These are phyloP conservation scores for Taenaris catops DNA, from an alignment of 2,888 invertebrate species.

Conservation along the genomic window DNA sequence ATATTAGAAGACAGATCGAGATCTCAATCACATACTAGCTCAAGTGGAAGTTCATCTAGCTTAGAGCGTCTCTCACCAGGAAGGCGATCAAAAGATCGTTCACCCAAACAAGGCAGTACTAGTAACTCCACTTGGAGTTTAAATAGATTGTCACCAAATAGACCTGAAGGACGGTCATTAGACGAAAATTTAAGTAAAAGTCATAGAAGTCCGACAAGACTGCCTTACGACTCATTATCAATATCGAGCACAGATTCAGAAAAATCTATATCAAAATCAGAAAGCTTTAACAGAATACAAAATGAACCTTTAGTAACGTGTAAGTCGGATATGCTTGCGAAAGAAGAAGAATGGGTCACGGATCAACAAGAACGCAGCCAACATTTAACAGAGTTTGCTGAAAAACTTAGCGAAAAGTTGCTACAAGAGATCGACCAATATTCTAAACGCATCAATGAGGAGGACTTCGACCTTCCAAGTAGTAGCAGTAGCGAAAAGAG, in stretches of 20 bases:
- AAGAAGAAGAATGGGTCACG: constrained; percentile 78
- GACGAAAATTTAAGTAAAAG: constrained; percentile 68
- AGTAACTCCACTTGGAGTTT: constrained; percentile 75
- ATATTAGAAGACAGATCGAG: constrained; percentile 69
- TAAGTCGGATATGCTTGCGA: constrained; percentile 68
- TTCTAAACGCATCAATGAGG: constrained; percentile 73
- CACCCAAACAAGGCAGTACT: constrained; percentile 70
- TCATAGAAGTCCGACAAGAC: constrained; percentile 67
- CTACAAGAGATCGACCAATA: constrained; percentile 87
- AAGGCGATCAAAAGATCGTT: constrained; percentile 69
- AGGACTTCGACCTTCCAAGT: constrained; percentile 72
- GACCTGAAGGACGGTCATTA: constrained; percentile 69
- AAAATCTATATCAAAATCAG: constrained; percentile 73
- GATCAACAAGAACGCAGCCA: constrained; percentile 81
- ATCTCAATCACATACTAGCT: constrained; percentile 72
- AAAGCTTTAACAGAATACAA: constrained; percentile 71
- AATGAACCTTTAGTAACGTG: constrained; percentile 74
- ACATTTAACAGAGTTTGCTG: constrained; percentile 89
- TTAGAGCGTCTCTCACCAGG: constrained; percentile 72
- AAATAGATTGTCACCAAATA: constrained; percentile 67
- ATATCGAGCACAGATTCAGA: constrained; percentile 74
- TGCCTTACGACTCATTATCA: constrained; percentile 71
- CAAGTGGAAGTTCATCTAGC: constrained; percentile 73
- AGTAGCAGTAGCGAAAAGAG: constrained; percentile 74
- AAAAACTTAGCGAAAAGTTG: constrained; percentile 89